Evolutionary conservation across 2,113 vertebrate species (phyloP).

Genomic region (Oreocharis arfaki): DNA sequence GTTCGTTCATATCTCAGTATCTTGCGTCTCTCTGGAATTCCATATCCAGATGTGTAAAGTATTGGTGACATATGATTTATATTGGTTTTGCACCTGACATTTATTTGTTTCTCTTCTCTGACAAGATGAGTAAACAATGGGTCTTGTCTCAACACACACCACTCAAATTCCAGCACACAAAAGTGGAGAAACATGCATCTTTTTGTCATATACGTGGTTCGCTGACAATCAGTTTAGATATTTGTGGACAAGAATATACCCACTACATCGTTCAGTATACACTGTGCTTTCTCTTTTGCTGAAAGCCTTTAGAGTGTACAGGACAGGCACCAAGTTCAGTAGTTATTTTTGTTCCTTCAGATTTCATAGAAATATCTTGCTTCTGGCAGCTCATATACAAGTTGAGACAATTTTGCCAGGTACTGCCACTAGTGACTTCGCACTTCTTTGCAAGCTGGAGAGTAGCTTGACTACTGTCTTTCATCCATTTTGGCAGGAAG

Average conservation of each 20-base stretch:
- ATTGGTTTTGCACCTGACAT: neutral
- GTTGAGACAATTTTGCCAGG: neutral
- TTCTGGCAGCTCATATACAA: neutral
- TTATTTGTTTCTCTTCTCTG: neutral
- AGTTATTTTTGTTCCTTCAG: neutral
- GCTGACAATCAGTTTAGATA: neutral
- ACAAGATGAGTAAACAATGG: neutral
- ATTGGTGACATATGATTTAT: neutral
- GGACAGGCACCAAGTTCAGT: neutral
- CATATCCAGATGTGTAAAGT: neutral
- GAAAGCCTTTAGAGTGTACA: neutral
- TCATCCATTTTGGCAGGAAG: neutral
- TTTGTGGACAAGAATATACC: neutral
- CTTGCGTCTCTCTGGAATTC: neutral
- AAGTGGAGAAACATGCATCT: neutral
- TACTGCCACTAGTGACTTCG: neutral
- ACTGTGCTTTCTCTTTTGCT: neutral
- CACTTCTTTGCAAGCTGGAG: neutral
- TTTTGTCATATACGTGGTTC: neutral
- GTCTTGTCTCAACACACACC: neutral
- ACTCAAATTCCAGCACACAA: neutral
- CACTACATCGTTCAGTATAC: neutral
- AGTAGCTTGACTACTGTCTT: neutral
- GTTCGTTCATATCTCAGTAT: neutral
- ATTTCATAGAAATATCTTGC: neutral